phyloP scores from a whole-genome alignment of 2,113 vertebrate genomes.

The Brienomyrus brachyistius region DNA sequence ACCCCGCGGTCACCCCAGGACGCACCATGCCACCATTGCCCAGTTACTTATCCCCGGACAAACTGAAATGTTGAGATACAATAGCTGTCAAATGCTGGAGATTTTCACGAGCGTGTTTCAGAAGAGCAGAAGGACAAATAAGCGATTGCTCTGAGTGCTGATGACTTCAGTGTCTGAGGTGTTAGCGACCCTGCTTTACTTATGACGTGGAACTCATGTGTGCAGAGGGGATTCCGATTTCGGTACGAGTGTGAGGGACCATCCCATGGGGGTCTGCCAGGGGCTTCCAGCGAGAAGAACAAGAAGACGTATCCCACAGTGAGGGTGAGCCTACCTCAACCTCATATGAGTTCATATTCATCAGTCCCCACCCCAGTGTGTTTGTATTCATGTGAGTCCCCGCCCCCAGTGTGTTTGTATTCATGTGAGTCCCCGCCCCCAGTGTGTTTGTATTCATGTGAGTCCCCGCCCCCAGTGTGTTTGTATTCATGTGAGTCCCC shows the following conservation, averaged over 20 bases:
- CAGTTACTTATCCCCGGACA: neutral
- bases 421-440: too few relatives aligned
- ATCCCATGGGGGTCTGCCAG: slow-evolving; percentile 88
- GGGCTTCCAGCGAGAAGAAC: slow-evolving; percentile 93
- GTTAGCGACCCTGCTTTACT: neutral
- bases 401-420: too few relatives aligned
- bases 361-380: neutral
- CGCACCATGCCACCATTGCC: neutral
- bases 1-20: neutral
- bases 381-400: neutral
- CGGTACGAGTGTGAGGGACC: slow-evolving; percentile 96
- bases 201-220: slow-evolving; percentile 21
- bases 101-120: neutral
- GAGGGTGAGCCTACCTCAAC: slow-evolving; percentile 62
- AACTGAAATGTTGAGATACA: neutral
- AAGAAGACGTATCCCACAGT: slow-evolving; percentile 91
- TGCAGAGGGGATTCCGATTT: slow-evolving; percentile 88
- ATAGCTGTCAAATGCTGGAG: neutral
- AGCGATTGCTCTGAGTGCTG: neutral
- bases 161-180: neutral
- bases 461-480: neutral
- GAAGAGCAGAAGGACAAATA: neutral
- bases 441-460: too few relatives aligned
- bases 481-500: neutral
- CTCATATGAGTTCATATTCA: neutral